Percentiles rank a stretch among this genome's conserved stretches.
Evolutionary conservation across 2,797 vertebrate species (phyloP).

Genomic region (Phaenicophaeus curvirostris): DNA sequence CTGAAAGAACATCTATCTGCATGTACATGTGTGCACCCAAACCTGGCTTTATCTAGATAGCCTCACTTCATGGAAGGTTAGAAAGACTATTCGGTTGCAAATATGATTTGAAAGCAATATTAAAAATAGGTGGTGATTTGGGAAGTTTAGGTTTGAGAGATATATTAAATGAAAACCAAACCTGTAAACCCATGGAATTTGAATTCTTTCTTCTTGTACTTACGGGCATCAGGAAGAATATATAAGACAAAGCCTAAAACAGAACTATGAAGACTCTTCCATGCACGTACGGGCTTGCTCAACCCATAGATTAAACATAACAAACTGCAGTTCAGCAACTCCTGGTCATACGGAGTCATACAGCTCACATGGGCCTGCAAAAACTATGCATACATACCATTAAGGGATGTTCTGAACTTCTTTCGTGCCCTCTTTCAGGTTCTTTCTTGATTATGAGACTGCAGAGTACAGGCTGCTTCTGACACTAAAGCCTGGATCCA

Average conservation of each 20-base stretch:
- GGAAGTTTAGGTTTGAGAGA: neutral
- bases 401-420: neutral
- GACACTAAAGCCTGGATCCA: neutral
- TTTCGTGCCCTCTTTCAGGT: neutral
- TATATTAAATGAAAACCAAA: neutral
- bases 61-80: neutral
- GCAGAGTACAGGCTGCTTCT: neutral
- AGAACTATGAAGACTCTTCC: neutral
- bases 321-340: neutral
- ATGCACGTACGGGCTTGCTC: neutral
- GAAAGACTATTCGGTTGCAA: neutral
- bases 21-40: neutral
- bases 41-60: neutral
- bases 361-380: neutral
- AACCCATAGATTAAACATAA: neutral
- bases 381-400: rapidly evolving
- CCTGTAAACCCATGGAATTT: neutral
- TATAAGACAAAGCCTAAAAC: neutral
- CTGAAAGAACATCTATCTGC: neutral
- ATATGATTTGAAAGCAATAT: neutral
- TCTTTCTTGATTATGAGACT: neutral
- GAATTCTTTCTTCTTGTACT: neutral
- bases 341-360: neutral
- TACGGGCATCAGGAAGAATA: neutral
- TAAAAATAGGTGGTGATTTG: neutral